Percentiles rank a stretch among this genome's conserved stretches.
phyloP scores from a whole-genome alignment of 2,113 vertebrate species.

The Prolemur simus region DNA sequence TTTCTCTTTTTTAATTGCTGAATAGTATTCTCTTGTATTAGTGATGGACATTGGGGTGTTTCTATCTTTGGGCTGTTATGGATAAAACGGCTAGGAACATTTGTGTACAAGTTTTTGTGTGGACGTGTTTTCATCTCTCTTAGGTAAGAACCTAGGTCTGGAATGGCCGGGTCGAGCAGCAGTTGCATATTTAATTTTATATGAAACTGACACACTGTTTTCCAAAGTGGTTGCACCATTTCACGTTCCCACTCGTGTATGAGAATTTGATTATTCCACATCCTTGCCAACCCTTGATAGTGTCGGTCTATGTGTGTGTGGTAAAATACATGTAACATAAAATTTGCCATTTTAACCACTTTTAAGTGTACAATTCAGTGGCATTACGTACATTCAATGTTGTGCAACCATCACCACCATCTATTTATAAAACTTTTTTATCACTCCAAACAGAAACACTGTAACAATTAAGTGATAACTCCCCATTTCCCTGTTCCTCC shows the following conservation, averaged over 20 bases:
- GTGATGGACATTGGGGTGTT: background rate
- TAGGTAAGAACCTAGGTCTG: background rate
- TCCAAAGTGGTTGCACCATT: background rate
- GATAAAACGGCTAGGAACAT: background rate
- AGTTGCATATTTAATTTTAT: background rate
- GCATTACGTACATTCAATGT: background rate
- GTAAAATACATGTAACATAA: background rate
- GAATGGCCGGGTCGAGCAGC: background rate
- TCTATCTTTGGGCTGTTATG: background rate
- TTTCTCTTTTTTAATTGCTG: background rate
- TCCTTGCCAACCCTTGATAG: background rate
- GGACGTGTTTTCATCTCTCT: background rate
- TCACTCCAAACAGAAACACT: background rate
- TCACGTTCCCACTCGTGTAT: background rate
- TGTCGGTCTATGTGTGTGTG: background rate
- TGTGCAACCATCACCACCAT: background rate
- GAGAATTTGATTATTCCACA: background rate
- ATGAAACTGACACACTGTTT: background rate
- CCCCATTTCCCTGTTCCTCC: background rate
- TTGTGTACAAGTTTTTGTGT: background rate
- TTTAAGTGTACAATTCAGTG: background rate
- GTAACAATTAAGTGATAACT: background rate
- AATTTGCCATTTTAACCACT: background rate
- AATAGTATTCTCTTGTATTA: background rate
- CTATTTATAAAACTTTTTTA: background rate